phyloP scores from a whole-genome alignment of 2,113 vertebrate genomes.

The Collichthys lucidus region DNA sequence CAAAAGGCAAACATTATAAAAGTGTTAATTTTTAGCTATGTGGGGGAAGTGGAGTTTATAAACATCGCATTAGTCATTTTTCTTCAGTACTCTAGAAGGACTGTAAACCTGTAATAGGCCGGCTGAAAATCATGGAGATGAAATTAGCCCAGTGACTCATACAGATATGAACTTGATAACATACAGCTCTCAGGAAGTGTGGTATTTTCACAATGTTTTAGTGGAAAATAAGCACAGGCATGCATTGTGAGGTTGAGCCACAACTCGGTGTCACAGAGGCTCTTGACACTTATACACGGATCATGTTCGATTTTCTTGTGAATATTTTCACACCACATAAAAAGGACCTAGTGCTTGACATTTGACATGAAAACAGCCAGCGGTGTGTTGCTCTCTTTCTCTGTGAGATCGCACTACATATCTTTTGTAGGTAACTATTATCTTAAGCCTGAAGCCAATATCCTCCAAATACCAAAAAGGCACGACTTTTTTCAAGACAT shows the following conservation, averaged over 20 bases:
- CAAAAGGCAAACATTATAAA: slow-evolving; percentile 45
- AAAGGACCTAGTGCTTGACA: slow-evolving; percentile 24
- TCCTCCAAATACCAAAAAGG: slow-evolving; percentile 58
- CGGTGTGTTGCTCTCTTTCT: neutral
- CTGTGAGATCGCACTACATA: slow-evolving; percentile 35
- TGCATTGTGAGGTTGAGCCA: slow-evolving; percentile 30
- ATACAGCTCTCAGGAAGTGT: slow-evolving; percentile 62
- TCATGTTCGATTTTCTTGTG: slow-evolving; percentile 12
- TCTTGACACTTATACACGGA: slow-evolving; percentile 22
- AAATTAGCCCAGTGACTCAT: slow-evolving; percentile 67
- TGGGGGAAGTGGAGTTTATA: slow-evolving; percentile 37
- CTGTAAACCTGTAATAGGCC: slow-evolving; percentile 61
- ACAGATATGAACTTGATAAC: slow-evolving; percentile 66
- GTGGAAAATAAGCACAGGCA: slow-evolving; percentile 32
- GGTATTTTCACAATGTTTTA: slow-evolving; percentile 51
- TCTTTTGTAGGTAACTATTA: slow-evolving; percentile 59
- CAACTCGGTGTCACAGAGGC: neutral
- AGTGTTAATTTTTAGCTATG: slow-evolving; percentile 38
- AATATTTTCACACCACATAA: slow-evolving; percentile 42
- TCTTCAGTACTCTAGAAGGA: slow-evolving; percentile 15
- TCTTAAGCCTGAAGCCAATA: slow-evolving; percentile 62
- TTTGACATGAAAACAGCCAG: slow-evolving; percentile 51
- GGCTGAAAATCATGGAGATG: slow-evolving; percentile 51
- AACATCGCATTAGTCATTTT: slow-evolving; percentile 52
- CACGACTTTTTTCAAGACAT: slow-evolving; percentile 38